Conservation (phyloP, 2,888 invertebrate species). For the Drosophila peninsularis region DNA sequence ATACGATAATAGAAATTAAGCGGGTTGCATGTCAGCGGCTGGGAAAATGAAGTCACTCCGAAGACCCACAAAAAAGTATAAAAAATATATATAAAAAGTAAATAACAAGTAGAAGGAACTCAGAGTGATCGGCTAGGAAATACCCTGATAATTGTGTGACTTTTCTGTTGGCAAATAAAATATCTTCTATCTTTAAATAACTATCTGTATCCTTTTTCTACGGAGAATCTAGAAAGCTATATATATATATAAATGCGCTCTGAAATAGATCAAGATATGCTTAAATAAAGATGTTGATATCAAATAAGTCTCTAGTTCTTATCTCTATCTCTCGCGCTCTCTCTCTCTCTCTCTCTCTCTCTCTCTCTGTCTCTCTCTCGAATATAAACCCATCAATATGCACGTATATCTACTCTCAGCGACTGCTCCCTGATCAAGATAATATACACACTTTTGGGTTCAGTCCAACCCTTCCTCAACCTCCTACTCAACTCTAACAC, state of each 20-base stretch:
- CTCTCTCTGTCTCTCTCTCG: no score
- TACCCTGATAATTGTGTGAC: neutral
- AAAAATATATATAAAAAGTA: slow-evolving; percentile 15
- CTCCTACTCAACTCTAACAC: no score
- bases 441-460: neutral
- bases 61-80: slow-evolving; percentile 43
- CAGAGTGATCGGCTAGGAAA: neutral
- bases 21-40: slow-evolving; percentile 74
- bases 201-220: no score
- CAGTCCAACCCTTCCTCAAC: neutral
- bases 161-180: no score
- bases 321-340: neutral
- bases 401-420: no score
- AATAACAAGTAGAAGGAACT: slow-evolving; percentile 3
- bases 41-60: slow-evolving; percentile 77
- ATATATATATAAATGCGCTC: no score
- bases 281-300: no score
- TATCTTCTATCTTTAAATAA: no score
- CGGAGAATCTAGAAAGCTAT: no score
- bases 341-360: no score
- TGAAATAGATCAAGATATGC: no score
- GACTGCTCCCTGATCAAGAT: neutral
- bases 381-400: neutral
- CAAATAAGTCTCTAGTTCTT: neutral
- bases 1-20: slow-evolving; percentile 78